These are phyloP conservation scores for Saccostrea glomerata DNA, from an alignment of 1,140 invertebrate genomes.

Conservation along the genomic window DNA sequence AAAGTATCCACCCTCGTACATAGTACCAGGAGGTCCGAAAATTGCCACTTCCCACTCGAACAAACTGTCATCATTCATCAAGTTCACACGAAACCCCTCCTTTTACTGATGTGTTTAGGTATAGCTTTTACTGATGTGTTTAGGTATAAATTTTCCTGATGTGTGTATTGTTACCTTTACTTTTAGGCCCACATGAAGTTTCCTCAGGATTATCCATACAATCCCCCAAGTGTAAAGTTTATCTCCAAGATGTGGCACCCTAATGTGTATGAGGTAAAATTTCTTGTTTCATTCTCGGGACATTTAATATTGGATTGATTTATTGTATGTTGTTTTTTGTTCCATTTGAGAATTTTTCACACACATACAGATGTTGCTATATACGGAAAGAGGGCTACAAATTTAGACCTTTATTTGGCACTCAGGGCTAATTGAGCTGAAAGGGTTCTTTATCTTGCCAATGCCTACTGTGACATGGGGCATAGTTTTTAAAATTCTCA, in stretches of 20 bases:
- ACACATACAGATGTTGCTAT: too few species aligned
- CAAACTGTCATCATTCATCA: slow-evolving; percentile 98
- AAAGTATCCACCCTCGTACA: slow-evolving; percentile 99
- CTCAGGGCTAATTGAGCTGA: too few species aligned
- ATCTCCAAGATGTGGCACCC: slow-evolving; percentile 99
- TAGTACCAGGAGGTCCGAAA: slow-evolving; percentile 98
- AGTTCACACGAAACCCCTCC: slow-evolving; percentile 98
- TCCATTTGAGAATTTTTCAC: too few species aligned
- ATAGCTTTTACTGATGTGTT: not conserved
- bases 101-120: not conserved
- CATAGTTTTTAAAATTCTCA: too few species aligned
- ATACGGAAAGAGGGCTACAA: too few species aligned
- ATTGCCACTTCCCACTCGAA: slow-evolving; percentile 99
- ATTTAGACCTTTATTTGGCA: too few species aligned
- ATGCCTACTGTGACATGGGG: too few species aligned
- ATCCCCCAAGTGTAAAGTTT: slow-evolving; percentile 97
- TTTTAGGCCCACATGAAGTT: slow-evolving; percentile 98
- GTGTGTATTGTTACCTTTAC: slow-evolving; percentile 66
- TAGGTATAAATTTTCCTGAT: not conserved
- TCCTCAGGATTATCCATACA: slow-evolving; percentile 98
- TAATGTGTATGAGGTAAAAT: slow-evolving; percentile 98
- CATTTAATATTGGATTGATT: too few species aligned
- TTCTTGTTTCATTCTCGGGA: not conserved
- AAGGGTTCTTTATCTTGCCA: too few species aligned
- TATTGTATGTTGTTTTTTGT: too few species aligned